phyloP scores from a whole-genome alignment of 2,888 invertebrate genomes.

The Tenthredo mesomela region DNA sequence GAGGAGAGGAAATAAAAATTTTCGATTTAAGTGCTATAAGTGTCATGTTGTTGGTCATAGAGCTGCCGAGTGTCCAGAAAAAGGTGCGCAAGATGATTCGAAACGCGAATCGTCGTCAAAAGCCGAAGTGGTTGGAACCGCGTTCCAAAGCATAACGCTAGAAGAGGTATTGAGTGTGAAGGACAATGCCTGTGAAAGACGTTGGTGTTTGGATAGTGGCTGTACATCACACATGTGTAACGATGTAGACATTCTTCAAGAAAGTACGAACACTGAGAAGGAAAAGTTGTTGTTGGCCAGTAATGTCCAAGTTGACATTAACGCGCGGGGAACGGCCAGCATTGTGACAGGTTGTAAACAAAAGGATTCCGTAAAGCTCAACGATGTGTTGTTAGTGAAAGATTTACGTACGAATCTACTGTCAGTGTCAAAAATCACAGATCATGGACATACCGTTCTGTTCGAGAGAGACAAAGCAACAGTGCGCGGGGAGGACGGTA shows the following conservation, averaged over 20 bases:
- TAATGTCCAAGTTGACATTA: not conserved
- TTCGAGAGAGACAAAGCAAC: too few species aligned
- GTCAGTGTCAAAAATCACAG: too few species aligned
- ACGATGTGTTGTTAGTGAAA: too few species aligned
- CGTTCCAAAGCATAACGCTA: not conserved
- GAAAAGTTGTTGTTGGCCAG: not conserved
- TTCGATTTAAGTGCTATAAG: not conserved
- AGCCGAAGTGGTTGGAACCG: not conserved
- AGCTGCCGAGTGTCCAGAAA: too few species aligned
- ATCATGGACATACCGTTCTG: too few species aligned
- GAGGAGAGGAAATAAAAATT: not conserved
- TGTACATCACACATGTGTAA: not conserved
- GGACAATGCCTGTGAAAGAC: not conserved
- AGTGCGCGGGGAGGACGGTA: too few species aligned
- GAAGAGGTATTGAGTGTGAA: not conserved
- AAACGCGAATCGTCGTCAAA: not conserved
- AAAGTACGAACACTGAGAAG: not conserved
- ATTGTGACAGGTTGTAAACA: too few species aligned
- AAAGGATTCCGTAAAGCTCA: too few species aligned
- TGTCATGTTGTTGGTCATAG: not conserved
- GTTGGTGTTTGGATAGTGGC: conserved; percentile 2
- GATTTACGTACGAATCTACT: too few species aligned
- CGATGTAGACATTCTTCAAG: not conserved
- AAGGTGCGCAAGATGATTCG: not conserved
- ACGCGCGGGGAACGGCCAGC: too few species aligned